Evolutionary conservation across 2,888 invertebrate species (phyloP), one percentile per base, ranked within the genome.

Genomic region (Molorchus minor): DNA sequence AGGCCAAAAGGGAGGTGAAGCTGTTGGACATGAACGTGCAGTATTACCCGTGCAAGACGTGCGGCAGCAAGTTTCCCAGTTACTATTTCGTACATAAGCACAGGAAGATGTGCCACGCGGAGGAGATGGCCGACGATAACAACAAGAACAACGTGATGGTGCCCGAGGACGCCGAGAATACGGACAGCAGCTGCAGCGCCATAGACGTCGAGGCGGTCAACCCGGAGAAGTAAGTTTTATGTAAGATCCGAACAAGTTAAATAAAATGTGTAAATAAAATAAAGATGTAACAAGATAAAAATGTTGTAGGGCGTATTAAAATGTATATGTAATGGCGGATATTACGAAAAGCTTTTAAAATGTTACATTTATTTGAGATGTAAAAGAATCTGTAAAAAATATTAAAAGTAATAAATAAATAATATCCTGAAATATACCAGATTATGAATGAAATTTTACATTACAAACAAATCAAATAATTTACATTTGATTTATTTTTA

Each of bases 31-130:
- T 93, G 79, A 89, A 94, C 73, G 87, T 94, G 0, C 94, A 94
- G 79, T 95, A 94, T 82, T 95, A 94, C 81, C 94, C 95, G 0
- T 95, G 95, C 81, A 95, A 94, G 81, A 93, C 92, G 0, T 95
- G 95, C 80, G 94, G 95, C 15, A 92, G 88, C 71, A 94, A 94
- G 79, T 95, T 95, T 78, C 95, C 95, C 1, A 94, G 93, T 67
- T 95, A 95, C 78, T 95, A 95, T 81, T 95, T 95, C 82, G 94
- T 94, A 17, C 94, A 95, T 78, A 95, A 95, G 76, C 95, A 95
- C 77, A 84, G 93, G 51, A 94, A 94, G 81, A 81, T 90, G 72
- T 94, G 94, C 75, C 94, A 95, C 76, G 88, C 89, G 0, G 88
- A 88, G 49, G 87, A 88, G 67, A 79, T 80, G 69, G 79, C 77